A percentile compares a stretch with the other conserved stretches of the same genome.
Conservation (phyloP, 2,888 invertebrate genomes). For the Nudaria mundana region DNA sequence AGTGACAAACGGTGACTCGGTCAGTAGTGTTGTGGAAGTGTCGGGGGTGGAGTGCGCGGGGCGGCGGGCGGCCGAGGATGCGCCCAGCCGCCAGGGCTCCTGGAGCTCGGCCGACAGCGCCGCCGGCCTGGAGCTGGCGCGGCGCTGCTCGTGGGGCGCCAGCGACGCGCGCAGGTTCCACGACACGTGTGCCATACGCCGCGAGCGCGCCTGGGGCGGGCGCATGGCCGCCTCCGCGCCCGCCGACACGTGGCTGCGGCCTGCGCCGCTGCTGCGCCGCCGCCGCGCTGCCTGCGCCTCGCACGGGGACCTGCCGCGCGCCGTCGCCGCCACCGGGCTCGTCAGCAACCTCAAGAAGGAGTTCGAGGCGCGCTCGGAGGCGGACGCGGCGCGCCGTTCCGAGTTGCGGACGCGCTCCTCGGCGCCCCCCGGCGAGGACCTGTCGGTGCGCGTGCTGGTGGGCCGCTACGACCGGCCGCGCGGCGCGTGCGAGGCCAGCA, state of each 20-base stretch:
- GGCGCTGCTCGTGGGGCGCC: slow-evolving; percentile 16
- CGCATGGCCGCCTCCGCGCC: slow-evolving; percentile 84
- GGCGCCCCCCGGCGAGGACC: slow-evolving; percentile 84
- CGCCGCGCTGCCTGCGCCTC: slow-evolving; percentile 64
- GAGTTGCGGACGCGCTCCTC: slow-evolving; percentile 80
- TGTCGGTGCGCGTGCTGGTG: slow-evolving; percentile 88
- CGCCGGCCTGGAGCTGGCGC: slow-evolving; percentile 85
- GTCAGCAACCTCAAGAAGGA: slow-evolving; percentile 93
- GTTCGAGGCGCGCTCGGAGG: slow-evolving; percentile 86
- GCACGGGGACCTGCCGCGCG: slow-evolving; percentile 67
- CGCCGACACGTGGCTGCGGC: slow-evolving; percentile 78
- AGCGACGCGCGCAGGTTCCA: slow-evolving; percentile 71
- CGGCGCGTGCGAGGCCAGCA: slow-evolving; percentile 33
- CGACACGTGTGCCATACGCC: slow-evolving; percentile 83
- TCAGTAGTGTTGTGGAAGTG: slow-evolving; percentile 86
- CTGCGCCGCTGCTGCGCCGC: slow-evolving; percentile 59
- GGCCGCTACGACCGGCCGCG: slow-evolving; percentile 84
- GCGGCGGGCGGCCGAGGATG: slow-evolving; percentile 55
- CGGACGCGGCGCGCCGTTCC: slow-evolving; percentile 31
- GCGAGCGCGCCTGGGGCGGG: slow-evolving; percentile 73
- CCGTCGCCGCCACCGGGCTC: slow-evolving; percentile 82
- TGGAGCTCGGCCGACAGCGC: slow-evolving; percentile 91
- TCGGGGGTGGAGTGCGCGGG: slow-evolving; percentile 81
- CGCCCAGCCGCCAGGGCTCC: slow-evolving; percentile 85
- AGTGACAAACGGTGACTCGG: slow-evolving; percentile 80